Percentiles rank a stretch among this genome's conserved stretches.
Evolutionary conservation across 1,140 invertebrate genomes (phyloP).

Genomic region (Drosophila varians): DNA sequence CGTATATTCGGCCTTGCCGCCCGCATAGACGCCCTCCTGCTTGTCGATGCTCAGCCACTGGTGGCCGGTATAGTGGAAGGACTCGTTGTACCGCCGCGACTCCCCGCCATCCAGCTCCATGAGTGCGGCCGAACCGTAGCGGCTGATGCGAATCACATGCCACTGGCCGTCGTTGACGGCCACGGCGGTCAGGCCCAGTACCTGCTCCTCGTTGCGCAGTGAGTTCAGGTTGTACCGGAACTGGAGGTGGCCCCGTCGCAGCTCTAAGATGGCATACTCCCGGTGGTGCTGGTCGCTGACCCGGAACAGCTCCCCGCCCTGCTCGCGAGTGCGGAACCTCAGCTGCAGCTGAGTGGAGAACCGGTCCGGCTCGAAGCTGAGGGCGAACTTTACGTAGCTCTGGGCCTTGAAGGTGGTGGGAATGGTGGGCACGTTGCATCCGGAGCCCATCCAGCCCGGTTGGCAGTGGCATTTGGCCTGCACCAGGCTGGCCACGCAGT

Average conservation of each 20-base stretch:
- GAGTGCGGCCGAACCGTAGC: constrained; percentile 87
- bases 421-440: constrained; percentile 86
- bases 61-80: constrained; percentile 86
- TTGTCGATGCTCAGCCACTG: constrained; percentile 87
- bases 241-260: constrained; percentile 86
- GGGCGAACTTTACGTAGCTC: constrained; percentile 88
- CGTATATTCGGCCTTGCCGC: constrained; percentile 88
- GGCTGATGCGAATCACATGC: constrained; percentile 87
- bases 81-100: constrained; percentile 88
- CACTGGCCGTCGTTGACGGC: constrained; percentile 89
- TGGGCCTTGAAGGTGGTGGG: constrained; percentile 86
- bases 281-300: constrained; percentile 87
- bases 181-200: constrained; percentile 86
- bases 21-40: constrained; percentile 88
- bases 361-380: constrained; percentile 87
- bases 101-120: constrained; percentile 89
- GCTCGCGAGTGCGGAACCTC: constrained; percentile 88
- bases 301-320: constrained; percentile 86
- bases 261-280: constrained; percentile 88
- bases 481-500: constrained; percentile 87
- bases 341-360: constrained; percentile 87
- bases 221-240: constrained; percentile 88
- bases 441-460: constrained; percentile 86
- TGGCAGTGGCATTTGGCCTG: constrained; percentile 87
- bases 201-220: constrained; percentile 85